phyloP scores from a whole-genome alignment of 2,797 vertebrate species.

The Brachyrhaphis roseni region DNA sequence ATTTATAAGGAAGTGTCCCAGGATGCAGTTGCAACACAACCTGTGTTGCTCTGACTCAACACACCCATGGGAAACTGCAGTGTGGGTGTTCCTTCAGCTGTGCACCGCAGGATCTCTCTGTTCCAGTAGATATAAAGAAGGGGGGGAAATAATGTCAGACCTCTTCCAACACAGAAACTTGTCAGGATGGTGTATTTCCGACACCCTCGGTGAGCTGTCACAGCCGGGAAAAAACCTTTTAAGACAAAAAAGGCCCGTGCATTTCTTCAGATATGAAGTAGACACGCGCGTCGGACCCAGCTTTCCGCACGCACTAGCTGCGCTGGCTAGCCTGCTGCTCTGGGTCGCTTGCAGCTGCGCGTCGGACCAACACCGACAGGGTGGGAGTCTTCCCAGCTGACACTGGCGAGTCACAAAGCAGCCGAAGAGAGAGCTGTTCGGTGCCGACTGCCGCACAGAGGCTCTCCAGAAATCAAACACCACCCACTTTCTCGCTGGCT shows the following conservation, averaged over 20 bases:
- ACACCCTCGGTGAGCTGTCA: constrained; percentile 16
- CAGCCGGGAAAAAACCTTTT: constrained; percentile 34
- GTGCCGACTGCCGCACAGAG: constrained; percentile 27
- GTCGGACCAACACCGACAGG: constrained; percentile 35
- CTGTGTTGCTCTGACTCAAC: constrained; percentile 62
- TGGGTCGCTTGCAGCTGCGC: constrained; percentile 62
- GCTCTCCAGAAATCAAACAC: constrained; percentile 48
- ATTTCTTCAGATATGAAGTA: constrained; percentile 36
- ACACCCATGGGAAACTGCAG: constrained; percentile 56
- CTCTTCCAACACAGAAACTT: constrained; percentile 10
- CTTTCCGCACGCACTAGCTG: constrained; percentile 39
- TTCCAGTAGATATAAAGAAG: background rate
- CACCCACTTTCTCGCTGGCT: constrained; percentile 63
- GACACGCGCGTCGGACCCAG: constrained; percentile 40
- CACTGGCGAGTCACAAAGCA: constrained; percentile 12
- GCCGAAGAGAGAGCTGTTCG: background rate
- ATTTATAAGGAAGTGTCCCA: constrained; percentile 41
- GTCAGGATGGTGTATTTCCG: constrained; percentile 12
- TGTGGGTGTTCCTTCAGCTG: constrained; percentile 53
- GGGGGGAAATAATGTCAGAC: background rate
- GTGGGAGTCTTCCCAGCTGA: constrained; percentile 42
- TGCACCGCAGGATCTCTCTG: constrained; percentile 24
- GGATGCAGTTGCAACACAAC: constrained; percentile 42
- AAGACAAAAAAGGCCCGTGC: constrained; percentile 39
- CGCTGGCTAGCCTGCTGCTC: constrained; percentile 48